These are phyloP conservation scores for Cheilosia pagana DNA, from an alignment of 2,888 invertebrate genomes.

Conservation along the genomic window DNA sequence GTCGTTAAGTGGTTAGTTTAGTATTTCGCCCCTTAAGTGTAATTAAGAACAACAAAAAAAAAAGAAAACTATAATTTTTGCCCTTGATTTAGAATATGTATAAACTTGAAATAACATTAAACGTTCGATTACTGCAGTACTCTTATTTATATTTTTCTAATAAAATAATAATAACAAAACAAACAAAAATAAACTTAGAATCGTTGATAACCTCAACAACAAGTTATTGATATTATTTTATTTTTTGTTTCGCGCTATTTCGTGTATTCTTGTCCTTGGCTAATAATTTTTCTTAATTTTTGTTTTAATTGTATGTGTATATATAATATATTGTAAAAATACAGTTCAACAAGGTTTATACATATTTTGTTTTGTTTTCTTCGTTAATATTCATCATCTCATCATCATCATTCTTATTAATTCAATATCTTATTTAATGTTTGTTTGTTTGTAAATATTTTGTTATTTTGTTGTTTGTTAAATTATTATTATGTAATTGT, in stretches of 20 bases:
- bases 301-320: conserved; percentile 57
- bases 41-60: conserved; percentile 21
- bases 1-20: conserved; percentile 48
- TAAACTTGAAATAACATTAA: conserved; percentile 19
- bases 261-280: conserved; percentile 50
- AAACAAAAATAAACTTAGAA: conserved; percentile 39
- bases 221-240: conserved; percentile 25
- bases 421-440: conserved; percentile 70
- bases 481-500: conserved; percentile 61
- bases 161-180: conserved; percentile 33
- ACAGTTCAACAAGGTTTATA: conserved; percentile 74
- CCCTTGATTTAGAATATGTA: conserved; percentile 10
- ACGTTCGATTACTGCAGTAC: conserved; percentile 39
- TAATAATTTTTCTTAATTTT: conserved; percentile 52
- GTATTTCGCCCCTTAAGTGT: conserved; percentile 42
- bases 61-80: conserved; percentile 3
- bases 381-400: conserved; percentile 69
- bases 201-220: conserved; percentile 41
- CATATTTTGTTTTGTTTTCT: conserved; percentile 57
- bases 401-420: conserved; percentile 65
- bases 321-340: conserved; percentile 72
- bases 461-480: conserved; percentile 58
- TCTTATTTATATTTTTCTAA: conserved; percentile 35
- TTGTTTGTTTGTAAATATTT: conserved; percentile 72
- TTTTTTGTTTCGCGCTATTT: conserved; percentile 32